phyloP scores from a whole-genome alignment of 2,113 vertebrate genomes.

The Tachycineta bicolor region DNA sequence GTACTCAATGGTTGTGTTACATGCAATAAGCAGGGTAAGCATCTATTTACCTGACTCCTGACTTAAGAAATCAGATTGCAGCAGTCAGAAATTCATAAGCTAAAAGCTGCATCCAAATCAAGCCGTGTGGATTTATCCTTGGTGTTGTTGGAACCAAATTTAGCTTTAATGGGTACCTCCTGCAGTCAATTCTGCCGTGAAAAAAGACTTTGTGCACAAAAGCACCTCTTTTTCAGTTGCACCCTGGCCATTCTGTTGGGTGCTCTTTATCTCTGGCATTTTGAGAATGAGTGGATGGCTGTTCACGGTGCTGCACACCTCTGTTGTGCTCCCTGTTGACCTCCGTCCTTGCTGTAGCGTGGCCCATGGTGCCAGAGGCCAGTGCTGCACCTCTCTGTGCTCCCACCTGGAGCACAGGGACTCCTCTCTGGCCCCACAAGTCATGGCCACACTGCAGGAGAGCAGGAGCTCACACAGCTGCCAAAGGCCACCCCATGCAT shows the following conservation, averaged over 20 bases:
- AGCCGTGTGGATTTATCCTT: neutral
- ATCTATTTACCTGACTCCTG: neutral
- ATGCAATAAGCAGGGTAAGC: neutral
- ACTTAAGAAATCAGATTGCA: neutral
- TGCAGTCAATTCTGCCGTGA: neutral
- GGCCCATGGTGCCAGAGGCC: rapidly evolving
- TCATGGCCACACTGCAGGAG: rapidly evolving
- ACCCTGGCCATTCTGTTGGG: neutral
- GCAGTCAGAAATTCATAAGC: neutral
- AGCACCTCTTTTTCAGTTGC: neutral
- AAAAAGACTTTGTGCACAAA: neutral
- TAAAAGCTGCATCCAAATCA: neutral
- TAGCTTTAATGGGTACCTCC: neutral
- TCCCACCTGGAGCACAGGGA: neutral
- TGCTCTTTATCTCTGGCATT: neutral
- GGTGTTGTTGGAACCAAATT: neutral
- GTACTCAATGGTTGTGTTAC: neutral
- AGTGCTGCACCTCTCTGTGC: neutral
- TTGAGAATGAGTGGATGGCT: neutral
- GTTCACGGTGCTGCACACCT: neutral
- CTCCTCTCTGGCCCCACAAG: too few species aligned
- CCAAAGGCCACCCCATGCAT: neutral
- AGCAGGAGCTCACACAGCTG: neutral
- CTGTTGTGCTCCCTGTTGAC: neutral
- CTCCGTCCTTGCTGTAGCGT: neutral